Evolutionary conservation across 1,140 invertebrate genomes (phyloP).

Genomic region (Bradynema listronoti): DNA sequence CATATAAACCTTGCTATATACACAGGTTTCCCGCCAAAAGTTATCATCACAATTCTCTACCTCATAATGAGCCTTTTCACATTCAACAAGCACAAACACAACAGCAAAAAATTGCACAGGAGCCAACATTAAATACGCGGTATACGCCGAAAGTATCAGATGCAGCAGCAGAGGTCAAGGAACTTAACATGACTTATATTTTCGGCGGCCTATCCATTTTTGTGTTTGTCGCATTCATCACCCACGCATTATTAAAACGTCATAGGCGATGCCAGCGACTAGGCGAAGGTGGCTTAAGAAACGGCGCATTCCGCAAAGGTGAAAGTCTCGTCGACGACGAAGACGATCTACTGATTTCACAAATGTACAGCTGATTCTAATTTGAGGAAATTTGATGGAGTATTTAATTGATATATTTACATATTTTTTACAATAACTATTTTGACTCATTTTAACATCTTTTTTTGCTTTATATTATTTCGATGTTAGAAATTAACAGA

Average conservation of each 20-base stretch:
- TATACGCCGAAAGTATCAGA: not conserved
- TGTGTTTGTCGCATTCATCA: conserved; percentile 12
- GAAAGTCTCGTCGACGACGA: conserved; percentile 37
- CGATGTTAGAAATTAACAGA: too few relatives aligned
- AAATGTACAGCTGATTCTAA: conserved; percentile 33
- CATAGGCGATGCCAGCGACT: conserved; percentile 3
- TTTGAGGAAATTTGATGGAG: conserved; percentile 1
- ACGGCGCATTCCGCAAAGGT: conserved; percentile 30
- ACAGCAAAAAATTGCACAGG: not conserved
- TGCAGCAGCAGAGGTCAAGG: not conserved
- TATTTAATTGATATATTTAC: too few relatives aligned
- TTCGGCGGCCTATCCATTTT: conserved; percentile 11
- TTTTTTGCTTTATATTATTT: too few relatives aligned
- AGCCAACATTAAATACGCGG: not conserved
- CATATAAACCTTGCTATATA: too few relatives aligned
- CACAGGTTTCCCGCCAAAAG: too few relatives aligned
- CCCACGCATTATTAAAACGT: conserved; percentile 15
- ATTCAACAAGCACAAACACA: too few relatives aligned
- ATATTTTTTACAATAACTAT: too few relatives aligned
- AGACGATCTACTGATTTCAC: conserved; percentile 34
- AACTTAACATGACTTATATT: conserved; percentile 18
- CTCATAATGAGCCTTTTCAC: too few relatives aligned
- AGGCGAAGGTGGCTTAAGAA: not conserved
- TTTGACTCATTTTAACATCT: too few relatives aligned
- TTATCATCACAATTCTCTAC: too few relatives aligned